Base-by-base conservation (phyloP, 2,888 invertebrate species). In the Trissolcus brochymenae region DNA sequence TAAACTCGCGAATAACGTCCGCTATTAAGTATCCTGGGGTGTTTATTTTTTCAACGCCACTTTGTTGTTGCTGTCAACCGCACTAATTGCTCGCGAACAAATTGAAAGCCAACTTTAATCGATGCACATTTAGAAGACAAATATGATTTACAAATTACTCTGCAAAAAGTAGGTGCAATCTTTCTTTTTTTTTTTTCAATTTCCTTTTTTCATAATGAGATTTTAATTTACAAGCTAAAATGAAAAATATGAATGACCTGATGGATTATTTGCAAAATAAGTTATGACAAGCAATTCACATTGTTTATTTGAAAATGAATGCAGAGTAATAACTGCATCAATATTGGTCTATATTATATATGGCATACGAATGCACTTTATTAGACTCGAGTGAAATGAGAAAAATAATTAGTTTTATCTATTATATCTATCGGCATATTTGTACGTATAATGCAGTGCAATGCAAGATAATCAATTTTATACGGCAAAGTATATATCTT, bases 1-100 rank as follows among this genome's bases (percentile, higher is more conserved):
- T 56, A 62, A 61, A 61, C 46, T 35, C 11, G 56, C 61, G 41
- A 62, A 61, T 56, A 62, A 62, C 35, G 61, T 41, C 55, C 56
- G 14, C 35, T 56, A 16, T n/a, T 21, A 62, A 61, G 62, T 56
- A 1, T 16, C 13, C 25, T 17, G 35, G 53, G 35, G 55, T 49
- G 61, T 54, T 60, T 60, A 68, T 60, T 59, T 60, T 25, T 25
- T 25, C 4, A 25, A 11, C 43, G 43, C 11, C n/a, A 43, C 43
- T 43, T 25, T 25, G 25, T 25, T 4, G 25, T 25, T 6, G 25
- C 4, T 4, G 4, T 25, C 25, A 50, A 29, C 40, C 6, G 6
- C 11, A 41, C 41, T 66, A 66, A 66, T 66, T 66, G 51, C 51
- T 41, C 55, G 51, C 51, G 49, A 66, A 66, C 19, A 35, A 56